Conservation (phyloP, 53 echinoderm and acorn worm genomes). For the Zoroaster sp. region DNA sequence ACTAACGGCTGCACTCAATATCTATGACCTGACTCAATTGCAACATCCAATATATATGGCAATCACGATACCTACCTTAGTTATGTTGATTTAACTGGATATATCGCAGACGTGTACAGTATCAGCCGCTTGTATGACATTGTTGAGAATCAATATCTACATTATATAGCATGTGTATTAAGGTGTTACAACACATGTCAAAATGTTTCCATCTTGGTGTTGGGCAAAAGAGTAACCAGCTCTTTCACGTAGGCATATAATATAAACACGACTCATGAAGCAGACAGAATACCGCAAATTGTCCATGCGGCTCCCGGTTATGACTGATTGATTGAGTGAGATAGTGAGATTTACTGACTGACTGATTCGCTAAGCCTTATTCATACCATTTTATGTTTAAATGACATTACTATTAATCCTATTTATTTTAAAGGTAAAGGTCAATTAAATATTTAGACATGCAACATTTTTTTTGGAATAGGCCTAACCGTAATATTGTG, state of each 20-base stretch:
- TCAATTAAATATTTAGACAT: too few relatives aligned
- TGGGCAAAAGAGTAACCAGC: background rate
- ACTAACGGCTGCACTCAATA: background rate
- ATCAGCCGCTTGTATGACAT: background rate
- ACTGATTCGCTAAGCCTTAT: background rate
- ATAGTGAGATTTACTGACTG: background rate
- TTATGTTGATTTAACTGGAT: background rate
- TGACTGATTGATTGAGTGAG: conserved; percentile 19
- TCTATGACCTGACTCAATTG: background rate
- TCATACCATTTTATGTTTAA: too few relatives aligned
- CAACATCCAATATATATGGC: background rate
- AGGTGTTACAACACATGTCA: background rate
- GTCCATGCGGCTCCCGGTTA: background rate
- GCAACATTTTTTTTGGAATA: too few relatives aligned
- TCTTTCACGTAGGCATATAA: background rate
- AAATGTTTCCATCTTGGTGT: background rate
- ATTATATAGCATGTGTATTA: background rate
- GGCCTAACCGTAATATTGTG: too few relatives aligned
- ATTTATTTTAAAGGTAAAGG: too few relatives aligned
- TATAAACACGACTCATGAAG: background rate
- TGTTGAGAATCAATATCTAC: background rate
- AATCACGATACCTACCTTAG: background rate
- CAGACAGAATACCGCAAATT: background rate
- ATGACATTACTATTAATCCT: too few relatives aligned
- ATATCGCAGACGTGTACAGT: background rate